These are phyloP conservation scores for Dasypus novemcinctus DNA, from an alignment of 2,113 vertebrate genomes.

Conservation along the genomic window DNA sequence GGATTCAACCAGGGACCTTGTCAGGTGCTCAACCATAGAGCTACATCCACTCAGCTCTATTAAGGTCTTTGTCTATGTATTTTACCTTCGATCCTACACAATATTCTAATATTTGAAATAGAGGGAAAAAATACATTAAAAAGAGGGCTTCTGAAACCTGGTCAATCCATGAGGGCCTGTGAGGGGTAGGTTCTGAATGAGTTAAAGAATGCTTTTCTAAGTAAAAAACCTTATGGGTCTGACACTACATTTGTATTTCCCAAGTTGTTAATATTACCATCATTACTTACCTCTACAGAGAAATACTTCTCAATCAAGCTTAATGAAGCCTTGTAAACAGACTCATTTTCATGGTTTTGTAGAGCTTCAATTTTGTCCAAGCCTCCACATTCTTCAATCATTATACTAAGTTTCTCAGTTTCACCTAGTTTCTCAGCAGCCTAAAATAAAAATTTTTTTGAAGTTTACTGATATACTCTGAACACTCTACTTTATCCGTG, in stretches of 20 bases:
- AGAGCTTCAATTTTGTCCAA: conserved; percentile 95
- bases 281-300: conserved; percentile 90
- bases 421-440: conserved; percentile 96
- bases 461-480: neutral
- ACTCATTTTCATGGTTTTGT: conserved; percentile 95
- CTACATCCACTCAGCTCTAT: neutral
- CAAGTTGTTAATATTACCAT: neutral
- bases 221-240: neutral
- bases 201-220: neutral
- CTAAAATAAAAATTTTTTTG: conserved; percentile 78
- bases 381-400: conserved; percentile 96
- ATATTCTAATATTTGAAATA: neutral
- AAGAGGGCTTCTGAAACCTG: neutral
- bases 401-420: conserved; percentile 93
- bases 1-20: no score
- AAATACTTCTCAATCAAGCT: conserved; percentile 93
- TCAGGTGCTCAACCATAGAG: no score
- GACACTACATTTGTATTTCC: neutral
- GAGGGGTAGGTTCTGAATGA: neutral
- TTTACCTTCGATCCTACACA: neutral
- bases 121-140: neutral
- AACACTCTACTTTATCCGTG: neutral
- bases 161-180: neutral
- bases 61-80: neutral
- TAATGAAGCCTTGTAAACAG: conserved; percentile 91